Percentiles rank a stretch among this genome's conserved stretches.
These are phyloP conservation scores for Temnothorax rugatulus DNA, from an alignment of 2,888 invertebrate species.

Conservation along the genomic window DNA sequence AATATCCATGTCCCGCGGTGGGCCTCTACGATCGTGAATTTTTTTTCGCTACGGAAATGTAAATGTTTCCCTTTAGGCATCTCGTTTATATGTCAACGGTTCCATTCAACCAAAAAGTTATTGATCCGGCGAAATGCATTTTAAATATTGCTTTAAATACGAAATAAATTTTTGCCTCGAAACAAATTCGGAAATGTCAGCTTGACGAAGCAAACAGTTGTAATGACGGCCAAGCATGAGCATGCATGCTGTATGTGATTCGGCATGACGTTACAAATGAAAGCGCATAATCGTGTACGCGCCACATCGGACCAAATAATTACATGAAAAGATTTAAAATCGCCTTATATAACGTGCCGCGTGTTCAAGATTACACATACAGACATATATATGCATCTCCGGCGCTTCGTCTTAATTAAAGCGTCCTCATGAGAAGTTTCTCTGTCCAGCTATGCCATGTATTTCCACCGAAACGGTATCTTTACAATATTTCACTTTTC, in stretches of 20 bases:
- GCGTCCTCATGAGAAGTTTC: constrained; percentile 48
- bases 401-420: constrained; percentile 64
- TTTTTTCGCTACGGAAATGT: constrained; percentile 31
- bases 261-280: constrained; percentile 26
- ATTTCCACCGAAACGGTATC: not conserved
- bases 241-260: not conserved
- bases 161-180: not conserved
- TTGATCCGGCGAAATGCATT: constrained; percentile 10
- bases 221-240: not conserved
- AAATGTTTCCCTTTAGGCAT: not conserved
- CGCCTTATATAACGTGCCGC: constrained; percentile 17
- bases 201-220: not conserved
- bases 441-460: not conserved
- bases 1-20: constrained; percentile 18
- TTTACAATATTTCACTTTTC: constrained; percentile 26
- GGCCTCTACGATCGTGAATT: constrained; percentile 5
- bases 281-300: not conserved
- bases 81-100: not conserved
- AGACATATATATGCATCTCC: constrained; percentile 25
- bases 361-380: constrained; percentile 30
- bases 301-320: constrained; percentile 24
- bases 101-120: constrained; percentile 15
- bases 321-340: constrained; percentile 35
- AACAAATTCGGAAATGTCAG: not conserved
- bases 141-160: not conserved